Percentiles rank a stretch among this genome's conserved stretches.
phyloP scores from a whole-genome alignment of 1,140 invertebrate species.

The Chrysopa pallens region DNA sequence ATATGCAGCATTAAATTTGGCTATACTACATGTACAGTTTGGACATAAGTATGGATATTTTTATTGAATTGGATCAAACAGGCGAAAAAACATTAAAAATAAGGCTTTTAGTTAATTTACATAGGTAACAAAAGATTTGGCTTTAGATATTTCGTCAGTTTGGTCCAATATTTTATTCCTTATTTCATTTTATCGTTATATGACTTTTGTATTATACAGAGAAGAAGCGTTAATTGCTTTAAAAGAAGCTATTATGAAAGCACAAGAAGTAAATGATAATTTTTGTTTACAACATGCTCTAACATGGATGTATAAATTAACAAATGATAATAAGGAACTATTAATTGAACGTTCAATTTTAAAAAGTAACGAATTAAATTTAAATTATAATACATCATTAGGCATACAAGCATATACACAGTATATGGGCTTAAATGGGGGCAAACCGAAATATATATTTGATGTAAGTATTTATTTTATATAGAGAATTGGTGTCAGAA shows the following conservation, averaged over 20 bases:
- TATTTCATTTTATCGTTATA: no score
- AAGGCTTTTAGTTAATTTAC: no score
- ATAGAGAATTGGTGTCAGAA: no score
- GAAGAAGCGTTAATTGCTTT: slow-evolving; percentile 59
- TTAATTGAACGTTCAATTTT: slow-evolving; percentile 37
- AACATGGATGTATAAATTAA: slow-evolving; percentile 57
- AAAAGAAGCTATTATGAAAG: slow-evolving; percentile 67
- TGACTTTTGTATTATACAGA: no score
- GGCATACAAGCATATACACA: slow-evolving; percentile 41
- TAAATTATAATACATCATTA: slow-evolving; percentile 41
- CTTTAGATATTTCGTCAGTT: no score
- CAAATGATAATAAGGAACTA: slow-evolving; percentile 21
- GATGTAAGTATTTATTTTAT: slow-evolving; percentile 20
- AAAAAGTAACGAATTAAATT: slow-evolving; percentile 35
- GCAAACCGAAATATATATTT: slow-evolving; percentile 23
- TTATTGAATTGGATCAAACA: neutral
- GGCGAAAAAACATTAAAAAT: no score
- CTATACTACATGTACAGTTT: slow-evolving; percentile 72
- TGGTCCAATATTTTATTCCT: no score
- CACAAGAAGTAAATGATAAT: slow-evolving; percentile 75
- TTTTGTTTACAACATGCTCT: slow-evolving; percentile 70
- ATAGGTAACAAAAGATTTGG: no score
- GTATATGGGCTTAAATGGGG: slow-evolving; percentile 19
- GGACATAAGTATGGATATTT: slow-evolving; percentile 51
- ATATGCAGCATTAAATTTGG: slow-evolving; percentile 78